Evolutionary conservation across 2,888 invertebrate genomes (phyloP).

Genomic region (Drosophila diplacantha): DNA sequence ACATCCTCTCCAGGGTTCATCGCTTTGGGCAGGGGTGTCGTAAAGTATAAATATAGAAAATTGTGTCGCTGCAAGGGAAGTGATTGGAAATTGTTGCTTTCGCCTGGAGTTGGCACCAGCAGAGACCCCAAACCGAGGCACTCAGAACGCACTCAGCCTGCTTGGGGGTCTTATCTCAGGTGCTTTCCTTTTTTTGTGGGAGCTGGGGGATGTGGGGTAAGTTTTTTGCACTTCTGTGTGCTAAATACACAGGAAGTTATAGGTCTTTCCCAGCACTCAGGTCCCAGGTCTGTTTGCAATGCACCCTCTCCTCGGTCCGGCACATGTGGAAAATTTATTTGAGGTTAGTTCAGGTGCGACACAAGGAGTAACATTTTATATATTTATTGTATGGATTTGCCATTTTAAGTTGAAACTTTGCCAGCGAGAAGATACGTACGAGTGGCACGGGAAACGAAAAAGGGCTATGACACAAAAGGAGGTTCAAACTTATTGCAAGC

Average conservation of each 20-base stretch:
- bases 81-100: constrained; percentile 74
- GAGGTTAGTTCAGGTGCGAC: constrained; percentile 73
- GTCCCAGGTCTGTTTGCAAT: constrained; percentile 43
- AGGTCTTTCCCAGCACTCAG: constrained; percentile 29
- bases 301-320: constrained; percentile 35
- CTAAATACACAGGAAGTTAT: constrained; percentile 40
- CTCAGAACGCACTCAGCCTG: constrained; percentile 43
- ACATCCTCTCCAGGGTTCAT: background rate
- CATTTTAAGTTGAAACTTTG: constrained; percentile 65
- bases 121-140: constrained; percentile 36
- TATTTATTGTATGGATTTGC: constrained; percentile 72
- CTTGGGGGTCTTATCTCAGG: constrained; percentile 36
- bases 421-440: constrained; percentile 47
- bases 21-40: constrained; percentile 38
- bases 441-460: constrained; percentile 28
- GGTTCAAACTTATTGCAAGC: constrained; percentile 53
- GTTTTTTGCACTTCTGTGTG: constrained; percentile 22
- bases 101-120: constrained; percentile 38
- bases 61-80: constrained; percentile 71
- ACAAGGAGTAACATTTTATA: constrained; percentile 69
- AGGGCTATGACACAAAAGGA: constrained; percentile 60
- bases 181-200: constrained; percentile 8
- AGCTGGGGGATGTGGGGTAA: constrained; percentile 1
- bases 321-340: constrained; percentile 71
- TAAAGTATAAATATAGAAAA: constrained; percentile 66